These are phyloP conservation scores for Epirrhoe tristata DNA, from an alignment of 2,888 invertebrate genomes.

Conservation along the genomic window DNA sequence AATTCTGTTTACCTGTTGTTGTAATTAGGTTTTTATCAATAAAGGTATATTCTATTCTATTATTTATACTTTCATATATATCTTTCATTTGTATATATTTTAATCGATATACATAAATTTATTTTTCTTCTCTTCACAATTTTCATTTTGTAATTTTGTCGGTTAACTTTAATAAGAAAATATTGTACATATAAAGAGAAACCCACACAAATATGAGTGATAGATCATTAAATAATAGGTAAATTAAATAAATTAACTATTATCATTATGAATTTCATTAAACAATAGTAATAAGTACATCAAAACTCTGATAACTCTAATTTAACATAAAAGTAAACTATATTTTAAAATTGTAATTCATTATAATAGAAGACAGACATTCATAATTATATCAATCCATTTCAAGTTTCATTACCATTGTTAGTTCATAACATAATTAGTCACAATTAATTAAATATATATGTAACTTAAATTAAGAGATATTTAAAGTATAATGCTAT, in stretches of 20 bases:
- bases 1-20: too few species aligned
- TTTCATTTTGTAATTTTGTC: background rate
- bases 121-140: background rate
- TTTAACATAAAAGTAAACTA: background rate
- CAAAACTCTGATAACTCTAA: background rate
- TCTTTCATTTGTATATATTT: slow-evolving; percentile 5
- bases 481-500: too few species aligned
- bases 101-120: background rate
- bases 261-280: slow-evolving; percentile 9
- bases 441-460: background rate
- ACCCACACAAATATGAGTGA: slow-evolving; percentile 72
- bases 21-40: too few species aligned
- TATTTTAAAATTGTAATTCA: background rate
- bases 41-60: too few species aligned
- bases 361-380: background rate
- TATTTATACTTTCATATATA: too few species aligned
- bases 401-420: background rate
- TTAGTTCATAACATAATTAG: background rate
- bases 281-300: background rate
- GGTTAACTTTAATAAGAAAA: slow-evolving; percentile 31
- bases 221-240: slow-evolving; percentile 46
- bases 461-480: too few species aligned
- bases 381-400: background rate
- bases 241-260: slow-evolving; percentile 1
- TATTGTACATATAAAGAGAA: slow-evolving; percentile 64